Conservation (phyloP, 2,797 vertebrate genomes). For the Coilia nasus region DNA sequence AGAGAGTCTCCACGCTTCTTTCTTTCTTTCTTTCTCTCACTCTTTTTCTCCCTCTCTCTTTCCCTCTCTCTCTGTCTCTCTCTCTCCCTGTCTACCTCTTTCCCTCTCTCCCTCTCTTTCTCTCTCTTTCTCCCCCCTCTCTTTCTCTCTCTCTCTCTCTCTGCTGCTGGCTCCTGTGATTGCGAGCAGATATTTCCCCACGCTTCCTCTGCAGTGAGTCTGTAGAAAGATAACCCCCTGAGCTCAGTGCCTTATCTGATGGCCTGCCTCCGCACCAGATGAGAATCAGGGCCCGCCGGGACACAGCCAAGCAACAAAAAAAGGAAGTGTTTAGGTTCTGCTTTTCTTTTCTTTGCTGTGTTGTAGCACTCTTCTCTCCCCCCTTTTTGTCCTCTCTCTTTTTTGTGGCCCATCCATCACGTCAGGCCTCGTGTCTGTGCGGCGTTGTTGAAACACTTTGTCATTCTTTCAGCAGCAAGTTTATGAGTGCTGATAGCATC, state of each 20-base stretch:
- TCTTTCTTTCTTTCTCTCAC: no score
- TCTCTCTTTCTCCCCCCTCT: background rate
- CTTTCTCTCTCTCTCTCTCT: background rate
- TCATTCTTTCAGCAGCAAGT: background rate
- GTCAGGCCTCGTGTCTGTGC: background rate
- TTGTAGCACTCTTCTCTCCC: background rate
- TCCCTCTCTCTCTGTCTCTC: no score
- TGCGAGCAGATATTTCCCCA: background rate
- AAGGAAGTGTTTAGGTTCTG: conserved; percentile 14
- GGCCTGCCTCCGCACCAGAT: conserved; percentile 3
- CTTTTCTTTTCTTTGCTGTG: background rate
- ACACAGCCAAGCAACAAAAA: background rate
- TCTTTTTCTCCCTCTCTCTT: no score
- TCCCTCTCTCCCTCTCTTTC: no score
- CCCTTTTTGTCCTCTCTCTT: background rate
- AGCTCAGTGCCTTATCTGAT: conserved; percentile 6
- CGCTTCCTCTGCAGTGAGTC: background rate
- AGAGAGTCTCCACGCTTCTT: no score
- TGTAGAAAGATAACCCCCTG: background rate
- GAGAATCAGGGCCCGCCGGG: background rate
- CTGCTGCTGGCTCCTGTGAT: conserved; percentile 9
- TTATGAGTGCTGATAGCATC: background rate
- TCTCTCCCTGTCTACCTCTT: no score
- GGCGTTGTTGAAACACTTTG: background rate
- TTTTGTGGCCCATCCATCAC: background rate